Evolutionary conservation across 2,113 vertebrate species (phyloP), one percentile per base, ranked within the genome.

Genomic region (Suncus etruscus): DNA sequence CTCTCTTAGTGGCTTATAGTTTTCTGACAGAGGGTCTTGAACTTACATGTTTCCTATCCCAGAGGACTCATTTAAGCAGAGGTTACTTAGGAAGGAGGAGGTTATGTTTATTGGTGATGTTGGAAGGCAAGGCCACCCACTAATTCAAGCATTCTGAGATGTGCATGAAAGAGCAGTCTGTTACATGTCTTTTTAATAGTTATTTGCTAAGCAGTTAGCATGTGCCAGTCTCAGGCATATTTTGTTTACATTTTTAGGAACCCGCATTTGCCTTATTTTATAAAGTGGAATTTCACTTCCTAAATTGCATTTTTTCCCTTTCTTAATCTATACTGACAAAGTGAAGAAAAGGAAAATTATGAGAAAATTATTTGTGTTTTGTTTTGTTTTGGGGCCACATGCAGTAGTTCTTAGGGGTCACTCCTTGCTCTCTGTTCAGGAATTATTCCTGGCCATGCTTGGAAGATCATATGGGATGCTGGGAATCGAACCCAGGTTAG

Each of bases 1-100:
- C 83, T 27, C 74, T 76, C 80, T 39, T 72, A 27, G 8, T 86
- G 91, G 69, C 73, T 51, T 74, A n/a, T 68, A 22, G 24, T 54
- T 39, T 72, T 65, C 48, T 58, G 3, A 5, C 80, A 69, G 39
- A 39, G 50, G 22, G 8, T 74, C 47, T 4, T 86, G 39, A 39
- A 81, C 74, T 91, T 81, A 12, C 4, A 24, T 20, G 29, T 94
- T 87, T 75, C 24, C 31, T 85, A 9, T 83, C 12, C 15, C 29
- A 75, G 63, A 22, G 70, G 65, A 83, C 85, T 72, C 27, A 47
- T 88, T 88, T 91, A 74, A 48, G 31, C 79, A 83, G 25, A 68
- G 16, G 54, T 80, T 3, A 45, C 61, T 88, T 6, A 61, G 31
- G 12, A 92, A 58, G n/a, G 15, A 91, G 89, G 31, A 39, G 27